phyloP scores from a whole-genome alignment of 2,797 vertebrate species.

The Okamejei kenojei region DNA sequence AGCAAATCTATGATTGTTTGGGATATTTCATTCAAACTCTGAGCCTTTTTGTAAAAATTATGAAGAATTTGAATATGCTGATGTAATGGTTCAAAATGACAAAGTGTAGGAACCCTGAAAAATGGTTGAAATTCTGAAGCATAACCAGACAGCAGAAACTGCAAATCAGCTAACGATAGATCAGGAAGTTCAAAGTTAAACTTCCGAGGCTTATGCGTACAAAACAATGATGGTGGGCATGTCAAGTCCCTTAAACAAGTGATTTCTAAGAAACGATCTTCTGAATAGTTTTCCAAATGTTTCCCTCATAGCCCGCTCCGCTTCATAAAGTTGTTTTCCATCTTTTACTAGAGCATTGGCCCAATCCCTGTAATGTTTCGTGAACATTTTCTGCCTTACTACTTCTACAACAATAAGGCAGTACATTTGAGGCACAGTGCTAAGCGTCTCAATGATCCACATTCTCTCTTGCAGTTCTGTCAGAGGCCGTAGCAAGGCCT shows the following conservation, averaged over 20 bases:
- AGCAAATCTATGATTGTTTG: slow-evolving; percentile 94
- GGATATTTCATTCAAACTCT: slow-evolving; percentile 98
- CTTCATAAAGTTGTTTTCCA: slow-evolving; percentile 88
- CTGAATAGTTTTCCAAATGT: slow-evolving; percentile 95
- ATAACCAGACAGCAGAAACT: too few species aligned
- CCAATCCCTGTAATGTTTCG: slow-evolving; percentile 98
- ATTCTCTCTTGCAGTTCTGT: slow-evolving; percentile 88
- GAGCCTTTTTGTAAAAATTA: slow-evolving; percentile 88
- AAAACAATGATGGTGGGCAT: too few species aligned
- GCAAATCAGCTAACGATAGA: too few species aligned
- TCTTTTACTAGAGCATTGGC: slow-evolving; percentile 91
- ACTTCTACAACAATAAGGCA: slow-evolving; percentile 96
- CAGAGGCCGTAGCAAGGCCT: slow-evolving; percentile 85
- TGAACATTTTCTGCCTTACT: slow-evolving; percentile 95
- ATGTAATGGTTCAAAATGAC: slow-evolving; percentile 93
- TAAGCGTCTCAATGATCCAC: slow-evolving; percentile 89
- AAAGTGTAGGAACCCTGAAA: slow-evolving; percentile 84
- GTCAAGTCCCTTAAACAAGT: too few species aligned
- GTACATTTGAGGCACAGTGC: slow-evolving; percentile 96
- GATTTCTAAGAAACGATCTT: too few species aligned
- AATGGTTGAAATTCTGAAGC: too few species aligned
- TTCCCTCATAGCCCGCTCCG: slow-evolving; percentile 94
- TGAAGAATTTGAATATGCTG: slow-evolving; percentile 83
- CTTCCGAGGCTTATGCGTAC: too few species aligned
- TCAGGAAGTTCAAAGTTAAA: too few species aligned